Conservation (phyloP, 2,888 invertebrate genomes). For the Drosophila imparisetae region DNA sequence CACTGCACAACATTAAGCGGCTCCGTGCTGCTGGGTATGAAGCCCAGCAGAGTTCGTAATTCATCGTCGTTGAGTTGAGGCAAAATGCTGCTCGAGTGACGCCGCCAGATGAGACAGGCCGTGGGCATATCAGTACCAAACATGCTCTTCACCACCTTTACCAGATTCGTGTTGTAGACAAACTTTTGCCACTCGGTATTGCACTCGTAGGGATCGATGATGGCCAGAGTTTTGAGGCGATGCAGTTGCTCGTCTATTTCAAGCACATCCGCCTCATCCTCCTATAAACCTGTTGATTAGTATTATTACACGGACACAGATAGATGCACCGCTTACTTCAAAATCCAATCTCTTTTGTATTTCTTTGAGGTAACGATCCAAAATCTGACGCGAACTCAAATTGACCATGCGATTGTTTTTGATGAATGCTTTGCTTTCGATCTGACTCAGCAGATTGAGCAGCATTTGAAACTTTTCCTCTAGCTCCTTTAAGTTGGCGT, state of each 20-base stretch:
- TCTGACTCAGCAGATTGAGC: conserved; percentile 70
- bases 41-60: conserved; percentile 75
- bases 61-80: conserved; percentile 76
- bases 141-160: conserved; percentile 77
- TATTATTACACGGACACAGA: neutral
- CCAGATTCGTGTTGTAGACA: conserved; percentile 82
- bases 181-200: conserved; percentile 84
- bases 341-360: conserved; percentile 80
- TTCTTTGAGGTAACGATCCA: conserved; percentile 78
- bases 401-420: conserved; percentile 78
- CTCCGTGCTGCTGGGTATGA: conserved; percentile 82
- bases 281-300: conserved; percentile 44
- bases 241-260: conserved; percentile 83
- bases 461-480: conserved; percentile 73
- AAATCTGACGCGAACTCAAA: conserved; percentile 77
- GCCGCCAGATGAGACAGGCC: conserved; percentile 83
- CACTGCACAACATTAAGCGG: conserved; percentile 83
- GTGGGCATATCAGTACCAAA: conserved; percentile 82
- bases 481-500: conserved; percentile 48
- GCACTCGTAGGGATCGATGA: conserved; percentile 84
- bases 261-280: conserved; percentile 75
- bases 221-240: conserved; percentile 83
- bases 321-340: conserved; percentile 59
- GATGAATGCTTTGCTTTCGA: conserved; percentile 82
- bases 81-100: conserved; percentile 82